Percentiles rank a stretch among this genome's conserved stretches.
Conservation (phyloP, 1,140 invertebrate species). For the Uloborus diversus region DNA sequence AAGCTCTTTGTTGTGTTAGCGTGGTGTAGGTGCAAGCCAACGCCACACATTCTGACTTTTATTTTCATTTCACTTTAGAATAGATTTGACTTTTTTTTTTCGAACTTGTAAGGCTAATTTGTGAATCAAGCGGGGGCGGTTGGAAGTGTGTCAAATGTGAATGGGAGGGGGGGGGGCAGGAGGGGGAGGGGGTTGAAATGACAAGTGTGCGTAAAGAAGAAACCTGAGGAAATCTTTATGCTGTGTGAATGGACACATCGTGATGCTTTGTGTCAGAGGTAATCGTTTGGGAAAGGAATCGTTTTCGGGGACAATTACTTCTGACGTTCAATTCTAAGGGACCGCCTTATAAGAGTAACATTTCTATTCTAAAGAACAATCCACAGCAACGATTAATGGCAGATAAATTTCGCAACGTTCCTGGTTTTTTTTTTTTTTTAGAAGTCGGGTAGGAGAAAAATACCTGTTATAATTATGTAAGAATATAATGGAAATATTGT, state of each 20-base stretch:
- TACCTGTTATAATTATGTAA: too few species aligned
- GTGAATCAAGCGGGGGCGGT: background rate
- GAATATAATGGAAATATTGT: too few species aligned
- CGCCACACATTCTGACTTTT: background rate
- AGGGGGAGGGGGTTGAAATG: background rate
- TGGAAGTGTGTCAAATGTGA: background rate
- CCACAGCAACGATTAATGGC: too few species aligned
- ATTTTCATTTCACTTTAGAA: background rate
- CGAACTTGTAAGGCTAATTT: too few species aligned
- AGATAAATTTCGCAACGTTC: too few species aligned
- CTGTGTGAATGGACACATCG: background rate
- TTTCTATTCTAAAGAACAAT: too few species aligned
- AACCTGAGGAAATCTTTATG: background rate
- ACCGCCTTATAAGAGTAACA: too few species aligned
- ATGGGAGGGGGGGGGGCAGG: too few species aligned
- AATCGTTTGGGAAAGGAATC: background rate
- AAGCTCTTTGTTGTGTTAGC: background rate
- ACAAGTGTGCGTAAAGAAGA: background rate
- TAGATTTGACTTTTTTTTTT: background rate
- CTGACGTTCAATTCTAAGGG: too few species aligned
- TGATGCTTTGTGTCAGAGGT: background rate
- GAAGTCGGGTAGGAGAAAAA: too few species aligned
- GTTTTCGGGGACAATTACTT: background rate
- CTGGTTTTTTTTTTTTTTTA: too few species aligned
- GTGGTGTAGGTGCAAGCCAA: conserved; percentile 15